Conservation (phyloP, 1,140 invertebrate genomes). For the Choristoneura fumiferana region DNA sequence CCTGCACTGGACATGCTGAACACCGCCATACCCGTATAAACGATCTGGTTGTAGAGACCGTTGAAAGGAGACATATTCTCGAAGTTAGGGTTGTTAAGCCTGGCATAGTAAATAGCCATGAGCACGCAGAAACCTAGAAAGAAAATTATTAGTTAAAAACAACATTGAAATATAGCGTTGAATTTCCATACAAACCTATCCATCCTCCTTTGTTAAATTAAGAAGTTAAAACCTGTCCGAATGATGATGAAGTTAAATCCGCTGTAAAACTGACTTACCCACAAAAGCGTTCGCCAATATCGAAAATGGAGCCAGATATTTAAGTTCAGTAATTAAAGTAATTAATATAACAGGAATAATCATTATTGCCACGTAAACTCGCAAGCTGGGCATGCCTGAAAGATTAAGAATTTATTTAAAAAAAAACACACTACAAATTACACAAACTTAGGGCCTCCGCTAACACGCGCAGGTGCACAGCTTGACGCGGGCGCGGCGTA, state of each 20-base stretch:
- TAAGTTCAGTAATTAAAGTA: conserved; percentile 57
- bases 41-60: conserved; percentile 31
- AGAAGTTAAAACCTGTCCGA: no score
- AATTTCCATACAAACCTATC: no score
- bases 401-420: conserved; percentile 15
- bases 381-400: conserved; percentile 41
- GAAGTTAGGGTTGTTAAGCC: conserved; percentile 39
- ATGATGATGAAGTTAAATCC: no score
- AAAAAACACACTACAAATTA: not conserved
- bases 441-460: no score
- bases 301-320: conserved; percentile 57
- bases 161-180: not conserved
- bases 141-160: not conserved
- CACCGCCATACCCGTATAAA: conserved; percentile 49
- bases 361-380: conserved; percentile 45
- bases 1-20: conserved; percentile 62
- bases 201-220: no score
- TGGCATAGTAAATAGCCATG: conserved; percentile 41
- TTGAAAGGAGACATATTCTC: conserved; percentile 23
- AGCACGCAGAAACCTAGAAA: conserved; percentile 43
- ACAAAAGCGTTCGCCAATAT: conserved; percentile 50
- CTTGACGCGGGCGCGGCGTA: not conserved
- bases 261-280: conserved; percentile 49
- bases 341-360: conserved; percentile 49
- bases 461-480: no score